phyloP scores from a whole-genome alignment of 1,140 invertebrate genomes.

The Cydia fagiglandana region DNA sequence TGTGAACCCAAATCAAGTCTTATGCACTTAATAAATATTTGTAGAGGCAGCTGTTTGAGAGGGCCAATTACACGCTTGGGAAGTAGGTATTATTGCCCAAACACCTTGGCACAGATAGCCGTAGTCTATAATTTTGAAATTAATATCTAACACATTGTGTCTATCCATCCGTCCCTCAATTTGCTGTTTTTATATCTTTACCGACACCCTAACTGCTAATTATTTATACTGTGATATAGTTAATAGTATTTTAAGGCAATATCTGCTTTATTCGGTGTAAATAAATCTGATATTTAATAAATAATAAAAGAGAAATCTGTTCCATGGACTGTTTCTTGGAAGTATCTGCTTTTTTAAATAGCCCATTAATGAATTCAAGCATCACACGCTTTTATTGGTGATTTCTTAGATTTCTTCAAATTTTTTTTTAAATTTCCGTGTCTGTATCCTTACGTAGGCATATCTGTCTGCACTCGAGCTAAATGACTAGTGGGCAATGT shows the following conservation, averaged over 20 bases:
- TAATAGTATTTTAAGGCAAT: slow-evolving; percentile 38
- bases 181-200: slow-evolving; percentile 59
- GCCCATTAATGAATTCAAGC: too few relatives aligned
- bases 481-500: slow-evolving; percentile 12
- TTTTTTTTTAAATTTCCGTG: neutral
- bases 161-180: slow-evolving; percentile 59
- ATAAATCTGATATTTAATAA: too few relatives aligned
- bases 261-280: neutral
- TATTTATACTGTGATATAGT: slow-evolving; percentile 49
- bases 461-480: slow-evolving; percentile 5
- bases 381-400: too few relatives aligned
- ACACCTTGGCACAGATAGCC: slow-evolving; percentile 60
- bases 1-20: slow-evolving; percentile 42
- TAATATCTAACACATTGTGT: slow-evolving; percentile 78
- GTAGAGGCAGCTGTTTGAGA: slow-evolving; percentile 71
- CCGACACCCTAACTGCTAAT: slow-evolving; percentile 58
- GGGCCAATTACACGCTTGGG: slow-evolving; percentile 60
- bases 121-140: slow-evolving; percentile 73
- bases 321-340: too few relatives aligned
- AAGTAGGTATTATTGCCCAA: slow-evolving; percentile 71
- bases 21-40: slow-evolving; percentile 72
- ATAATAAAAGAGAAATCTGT: too few relatives aligned
- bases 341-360: too few relatives aligned
- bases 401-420: too few relatives aligned
- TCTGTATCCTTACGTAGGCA: neutral